phyloP scores from a whole-genome alignment of 2,888 invertebrate genomes.

The Trachelus tabidus region DNA sequence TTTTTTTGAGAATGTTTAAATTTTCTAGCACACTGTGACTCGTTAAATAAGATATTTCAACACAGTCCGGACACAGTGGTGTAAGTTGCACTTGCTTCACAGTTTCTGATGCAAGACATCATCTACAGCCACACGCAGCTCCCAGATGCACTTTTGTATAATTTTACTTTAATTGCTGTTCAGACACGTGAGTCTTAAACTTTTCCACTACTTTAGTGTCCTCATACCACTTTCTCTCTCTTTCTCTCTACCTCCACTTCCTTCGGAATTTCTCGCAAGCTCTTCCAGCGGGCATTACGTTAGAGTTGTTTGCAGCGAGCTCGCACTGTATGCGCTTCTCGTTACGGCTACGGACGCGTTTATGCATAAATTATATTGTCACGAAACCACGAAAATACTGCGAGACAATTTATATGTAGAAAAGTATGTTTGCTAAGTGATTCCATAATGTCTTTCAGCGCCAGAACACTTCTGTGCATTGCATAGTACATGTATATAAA shows the following conservation, averaged over 20 bases:
- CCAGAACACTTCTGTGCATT: not conserved
- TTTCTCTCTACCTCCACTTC: not conserved
- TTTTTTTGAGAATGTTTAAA: not conserved
- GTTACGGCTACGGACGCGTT: not conserved
- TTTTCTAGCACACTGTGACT: not conserved
- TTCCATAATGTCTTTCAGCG: not conserved
- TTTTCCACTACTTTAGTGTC: not conserved
- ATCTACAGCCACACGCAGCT: not conserved
- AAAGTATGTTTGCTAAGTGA: not conserved
- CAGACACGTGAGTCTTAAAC: constrained; percentile 26
- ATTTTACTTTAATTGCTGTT: constrained; percentile 60
- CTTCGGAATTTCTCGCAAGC: not conserved
- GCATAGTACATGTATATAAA: not conserved
- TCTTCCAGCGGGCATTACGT: not conserved
- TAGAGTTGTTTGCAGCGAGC: not conserved
- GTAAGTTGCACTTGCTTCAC: constrained; percentile 11
- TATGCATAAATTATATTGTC: not conserved
- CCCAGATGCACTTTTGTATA: constrained; percentile 47
- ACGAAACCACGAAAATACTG: not conserved
- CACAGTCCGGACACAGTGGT: not conserved
- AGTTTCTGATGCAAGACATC: constrained; percentile 14
- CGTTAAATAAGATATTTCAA: not conserved
- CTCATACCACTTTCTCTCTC: not conserved
- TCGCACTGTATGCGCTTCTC: not conserved
- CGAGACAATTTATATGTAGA: not conserved